phyloP scores from a whole-genome alignment of 2,113 vertebrate genomes.

The Colossoma macropomum region DNA sequence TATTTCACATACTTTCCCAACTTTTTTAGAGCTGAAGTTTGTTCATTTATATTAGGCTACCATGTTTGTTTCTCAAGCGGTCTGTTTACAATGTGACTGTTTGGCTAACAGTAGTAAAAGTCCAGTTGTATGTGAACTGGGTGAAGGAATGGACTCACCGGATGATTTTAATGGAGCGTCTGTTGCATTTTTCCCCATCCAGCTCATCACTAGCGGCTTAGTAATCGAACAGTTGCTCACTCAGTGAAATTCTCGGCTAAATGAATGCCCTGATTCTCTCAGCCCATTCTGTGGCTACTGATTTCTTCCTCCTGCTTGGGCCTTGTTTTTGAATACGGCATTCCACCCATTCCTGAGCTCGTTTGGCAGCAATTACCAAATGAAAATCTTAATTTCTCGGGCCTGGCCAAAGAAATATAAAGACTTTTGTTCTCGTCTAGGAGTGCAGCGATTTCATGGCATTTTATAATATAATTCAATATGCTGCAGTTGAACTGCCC shows the following conservation, averaged over 20 bases:
- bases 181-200: not conserved
- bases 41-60: not conserved
- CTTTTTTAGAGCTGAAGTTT: too few relatives aligned
- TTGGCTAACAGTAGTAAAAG: not conserved
- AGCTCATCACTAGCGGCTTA: slow-evolving; percentile 63
- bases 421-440: slow-evolving; percentile 68
- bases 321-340: slow-evolving; percentile 68
- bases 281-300: slow-evolving; percentile 42
- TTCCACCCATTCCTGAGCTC: slow-evolving; percentile 69
- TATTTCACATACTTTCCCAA: too few relatives aligned
- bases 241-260: slow-evolving; percentile 69
- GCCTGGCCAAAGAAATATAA: slow-evolving; percentile 67
- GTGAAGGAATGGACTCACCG: not conserved
- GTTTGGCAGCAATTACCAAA: slow-evolving; percentile 70
- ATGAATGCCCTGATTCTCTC: slow-evolving; percentile 67
- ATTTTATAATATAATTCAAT: slow-evolving; percentile 73
- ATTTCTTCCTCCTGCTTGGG: slow-evolving; percentile 51
- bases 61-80: not conserved
- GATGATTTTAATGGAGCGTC: slow-evolving; percentile 34
- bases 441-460: slow-evolving; percentile 63
- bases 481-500: slow-evolving; percentile 54
- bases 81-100: not conserved
- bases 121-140: not conserved
- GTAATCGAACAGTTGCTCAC: slow-evolving; percentile 59
- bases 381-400: slow-evolving; percentile 65